These are phyloP conservation scores for Cecropterus lyciades DNA, from an alignment of 1,140 invertebrate genomes.

Conservation along the genomic window DNA sequence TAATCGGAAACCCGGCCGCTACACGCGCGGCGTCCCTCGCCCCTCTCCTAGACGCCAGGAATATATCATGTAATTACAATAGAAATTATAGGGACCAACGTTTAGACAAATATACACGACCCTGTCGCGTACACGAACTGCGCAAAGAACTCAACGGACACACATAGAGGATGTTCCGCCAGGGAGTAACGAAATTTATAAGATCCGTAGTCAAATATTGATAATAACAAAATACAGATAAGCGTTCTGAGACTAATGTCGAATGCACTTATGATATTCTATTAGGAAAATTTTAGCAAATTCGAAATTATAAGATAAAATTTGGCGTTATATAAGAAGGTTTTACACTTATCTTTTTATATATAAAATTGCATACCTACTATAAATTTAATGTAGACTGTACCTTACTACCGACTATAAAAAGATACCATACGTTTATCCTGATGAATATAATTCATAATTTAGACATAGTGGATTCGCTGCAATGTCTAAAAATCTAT, in stretches of 20 bases:
- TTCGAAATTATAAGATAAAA: slow-evolving; percentile 26
- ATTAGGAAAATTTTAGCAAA: slow-evolving; percentile 36
- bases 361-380: slow-evolving; percentile 10
- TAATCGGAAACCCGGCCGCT: slow-evolving; percentile 73
- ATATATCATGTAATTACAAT: slow-evolving; percentile 68
- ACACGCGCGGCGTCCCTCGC: slow-evolving; percentile 64
- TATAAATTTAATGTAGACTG: slow-evolving; percentile 12
- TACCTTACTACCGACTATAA: neutral
- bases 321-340: slow-evolving; percentile 28
- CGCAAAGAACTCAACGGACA: slow-evolving; percentile 66
- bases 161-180: slow-evolving; percentile 40
- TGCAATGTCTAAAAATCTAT: neutral
- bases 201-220: slow-evolving; percentile 44
- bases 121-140: slow-evolving; percentile 61
- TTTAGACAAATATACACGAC: slow-evolving; percentile 82
- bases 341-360: slow-evolving; percentile 23
- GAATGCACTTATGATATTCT: slow-evolving; percentile 31
- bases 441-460: neutral
- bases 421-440: neutral
- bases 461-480: neutral
- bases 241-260: slow-evolving; percentile 18
- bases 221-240: slow-evolving; percentile 24
- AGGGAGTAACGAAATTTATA: slow-evolving; percentile 54
- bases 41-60: slow-evolving; percentile 49
- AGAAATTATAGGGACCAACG: slow-evolving; percentile 82